Conservation (phyloP, 2,797 vertebrate species). For the Cirrhinus molitorella region DNA sequence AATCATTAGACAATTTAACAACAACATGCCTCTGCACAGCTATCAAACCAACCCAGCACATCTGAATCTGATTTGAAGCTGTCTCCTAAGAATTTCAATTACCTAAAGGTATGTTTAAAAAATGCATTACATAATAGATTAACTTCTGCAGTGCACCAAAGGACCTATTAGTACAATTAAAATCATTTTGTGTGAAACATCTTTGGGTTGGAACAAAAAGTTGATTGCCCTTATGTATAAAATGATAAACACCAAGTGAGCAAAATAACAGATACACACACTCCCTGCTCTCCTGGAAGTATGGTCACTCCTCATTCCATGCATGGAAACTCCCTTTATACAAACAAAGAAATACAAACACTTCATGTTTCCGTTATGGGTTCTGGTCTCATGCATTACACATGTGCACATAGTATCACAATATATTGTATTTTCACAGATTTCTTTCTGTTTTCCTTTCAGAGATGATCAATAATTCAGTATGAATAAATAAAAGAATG, state of each 20-base stretch:
- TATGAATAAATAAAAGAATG: background rate
- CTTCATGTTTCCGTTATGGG: background rate
- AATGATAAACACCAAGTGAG: background rate
- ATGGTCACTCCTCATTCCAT: slow-evolving; percentile 40
- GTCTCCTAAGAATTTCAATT: background rate
- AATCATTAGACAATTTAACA: background rate
- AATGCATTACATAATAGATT: background rate
- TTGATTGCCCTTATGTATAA: background rate
- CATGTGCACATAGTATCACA: background rate
- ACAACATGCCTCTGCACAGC: background rate
- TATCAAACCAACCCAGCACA: background rate
- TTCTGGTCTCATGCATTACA: background rate
- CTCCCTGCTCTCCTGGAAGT: slow-evolving; percentile 22
- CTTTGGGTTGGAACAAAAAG: background rate
- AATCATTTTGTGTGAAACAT: background rate
- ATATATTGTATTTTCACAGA: background rate
- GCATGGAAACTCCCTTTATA: slow-evolving; percentile 41
- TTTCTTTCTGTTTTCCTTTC: background rate
- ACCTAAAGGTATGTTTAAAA: background rate
- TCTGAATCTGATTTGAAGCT: slow-evolving; percentile 10
- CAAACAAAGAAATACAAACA: slow-evolving; percentile 36
- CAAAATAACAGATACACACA: slow-evolving; percentile 24
- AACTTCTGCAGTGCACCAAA: background rate
- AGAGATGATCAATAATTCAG: background rate
- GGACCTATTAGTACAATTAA: background rate